Conservation (phyloP, 2,888 invertebrate species). For the Gari tellinella region DNA sequence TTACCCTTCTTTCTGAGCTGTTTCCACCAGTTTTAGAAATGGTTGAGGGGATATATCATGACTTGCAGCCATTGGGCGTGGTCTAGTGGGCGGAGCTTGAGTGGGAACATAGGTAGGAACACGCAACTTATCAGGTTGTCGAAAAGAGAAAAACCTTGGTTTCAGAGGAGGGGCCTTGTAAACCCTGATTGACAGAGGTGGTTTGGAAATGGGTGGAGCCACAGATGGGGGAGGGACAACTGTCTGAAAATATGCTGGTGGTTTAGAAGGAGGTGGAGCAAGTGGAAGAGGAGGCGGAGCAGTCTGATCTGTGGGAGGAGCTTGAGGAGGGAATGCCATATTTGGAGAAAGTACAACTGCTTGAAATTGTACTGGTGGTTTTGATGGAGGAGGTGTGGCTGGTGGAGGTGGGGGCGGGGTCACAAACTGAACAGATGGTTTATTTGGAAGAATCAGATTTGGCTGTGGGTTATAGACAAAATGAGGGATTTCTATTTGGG, state of each 20-base stretch:
- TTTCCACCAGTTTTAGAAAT: constrained; percentile 45
- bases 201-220: constrained; percentile 11
- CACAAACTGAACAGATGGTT: too few relatives aligned
- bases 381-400: too few relatives aligned
- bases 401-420: too few relatives aligned
- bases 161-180: constrained; percentile 49
- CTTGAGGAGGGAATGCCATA: too few relatives aligned
- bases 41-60: constrained; percentile 42
- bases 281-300: constrained; percentile 9
- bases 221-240: too few relatives aligned
- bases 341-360: too few relatives aligned
- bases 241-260: background rate
- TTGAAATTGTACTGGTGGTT: too few relatives aligned
- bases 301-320: constrained; percentile 4
- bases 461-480: too few relatives aligned
- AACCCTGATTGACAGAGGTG: constrained; percentile 40
- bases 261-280: constrained; percentile 11
- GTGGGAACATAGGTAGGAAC: constrained; percentile 4
- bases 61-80: constrained; percentile 43
- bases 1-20: constrained; percentile 40
- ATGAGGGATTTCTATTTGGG: too few relatives aligned
- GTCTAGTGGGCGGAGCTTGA: constrained; percentile 22
- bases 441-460: too few relatives aligned
- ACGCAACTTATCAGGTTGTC: constrained; percentile 10
- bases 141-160: constrained; percentile 42